Conservation (phyloP, 2,797 vertebrate species). For the Telmatherina bonti region DNA sequence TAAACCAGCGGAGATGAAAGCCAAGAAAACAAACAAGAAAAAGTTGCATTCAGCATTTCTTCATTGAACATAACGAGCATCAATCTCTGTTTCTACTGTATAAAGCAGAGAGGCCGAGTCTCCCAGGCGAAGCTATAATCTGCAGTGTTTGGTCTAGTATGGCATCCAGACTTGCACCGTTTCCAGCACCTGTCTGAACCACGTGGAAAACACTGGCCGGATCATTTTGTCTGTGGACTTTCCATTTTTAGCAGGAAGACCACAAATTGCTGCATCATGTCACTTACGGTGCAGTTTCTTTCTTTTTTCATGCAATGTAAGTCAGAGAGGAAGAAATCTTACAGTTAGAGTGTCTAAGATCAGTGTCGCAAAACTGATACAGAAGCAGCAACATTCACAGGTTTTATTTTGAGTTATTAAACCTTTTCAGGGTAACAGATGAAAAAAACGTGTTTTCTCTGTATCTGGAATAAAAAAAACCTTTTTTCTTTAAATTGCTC, state of each 20-base stretch:
- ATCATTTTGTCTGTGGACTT: conserved; percentile 59
- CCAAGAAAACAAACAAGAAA: conserved; percentile 35
- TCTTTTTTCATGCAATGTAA: conserved; percentile 41
- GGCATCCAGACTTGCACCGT: conserved; percentile 44
- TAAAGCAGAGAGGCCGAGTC: conserved; percentile 4
- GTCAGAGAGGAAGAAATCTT: conserved; percentile 47
- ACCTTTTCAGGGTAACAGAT: too few species aligned
- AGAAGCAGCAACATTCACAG: too few species aligned
- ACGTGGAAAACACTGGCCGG: conserved; percentile 51
- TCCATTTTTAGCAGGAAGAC: conserved; percentile 72
- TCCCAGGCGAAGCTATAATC: conserved; percentile 56
- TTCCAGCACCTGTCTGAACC: conserved; percentile 74
- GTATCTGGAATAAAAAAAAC: too few species aligned
- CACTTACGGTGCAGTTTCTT: conserved; percentile 32
- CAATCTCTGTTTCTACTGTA: conserved; percentile 15
- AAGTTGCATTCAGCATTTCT: conserved; percentile 16
- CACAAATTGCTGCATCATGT: conserved; percentile 75
- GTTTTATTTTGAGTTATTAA: too few species aligned
- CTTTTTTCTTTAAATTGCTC: too few species aligned
- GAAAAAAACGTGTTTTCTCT: too few species aligned
- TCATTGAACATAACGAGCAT: conserved; percentile 33
- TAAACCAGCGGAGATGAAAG: conserved; percentile 39
- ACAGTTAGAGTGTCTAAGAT: conserved; percentile 44
- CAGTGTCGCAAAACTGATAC: too few species aligned
- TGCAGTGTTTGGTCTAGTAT: conserved; percentile 42